Conservation (phyloP, 2,113 vertebrate species). For the Phoxinus phoxinus region DNA sequence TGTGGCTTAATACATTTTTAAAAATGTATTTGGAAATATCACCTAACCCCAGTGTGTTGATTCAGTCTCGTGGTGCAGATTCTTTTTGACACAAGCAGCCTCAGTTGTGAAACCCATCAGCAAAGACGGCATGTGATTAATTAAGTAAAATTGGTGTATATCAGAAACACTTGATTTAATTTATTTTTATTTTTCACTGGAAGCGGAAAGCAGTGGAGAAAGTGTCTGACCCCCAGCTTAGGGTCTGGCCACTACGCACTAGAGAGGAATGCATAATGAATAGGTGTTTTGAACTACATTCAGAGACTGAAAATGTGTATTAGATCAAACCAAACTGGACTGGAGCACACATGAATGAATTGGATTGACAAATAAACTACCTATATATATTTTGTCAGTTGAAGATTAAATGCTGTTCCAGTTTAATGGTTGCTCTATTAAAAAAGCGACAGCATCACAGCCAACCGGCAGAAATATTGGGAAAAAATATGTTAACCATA, state of each 20-base stretch:
- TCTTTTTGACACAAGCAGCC: neutral
- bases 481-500: neutral
- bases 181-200: neutral
- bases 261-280: too few relatives aligned
- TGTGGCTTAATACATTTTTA: neutral
- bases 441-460: neutral
- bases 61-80: neutral
- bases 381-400: too few relatives aligned
- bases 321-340: too few relatives aligned
- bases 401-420: too few relatives aligned
- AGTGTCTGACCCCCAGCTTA: too few relatives aligned
- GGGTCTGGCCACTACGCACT: too few relatives aligned
- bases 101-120: neutral
- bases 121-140: neutral
- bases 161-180: neutral
- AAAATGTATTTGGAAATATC: neutral
- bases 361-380: too few relatives aligned
- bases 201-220: too few relatives aligned
- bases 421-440: too few relatives aligned
- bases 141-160: neutral
- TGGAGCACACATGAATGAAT: too few relatives aligned
- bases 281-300: too few relatives aligned
- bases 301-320: too few relatives aligned
- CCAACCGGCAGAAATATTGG: neutral
- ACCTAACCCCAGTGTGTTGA: neutral